Conservation (phyloP, 2,888 invertebrate genomes). For the Biston stratarius region DNA sequence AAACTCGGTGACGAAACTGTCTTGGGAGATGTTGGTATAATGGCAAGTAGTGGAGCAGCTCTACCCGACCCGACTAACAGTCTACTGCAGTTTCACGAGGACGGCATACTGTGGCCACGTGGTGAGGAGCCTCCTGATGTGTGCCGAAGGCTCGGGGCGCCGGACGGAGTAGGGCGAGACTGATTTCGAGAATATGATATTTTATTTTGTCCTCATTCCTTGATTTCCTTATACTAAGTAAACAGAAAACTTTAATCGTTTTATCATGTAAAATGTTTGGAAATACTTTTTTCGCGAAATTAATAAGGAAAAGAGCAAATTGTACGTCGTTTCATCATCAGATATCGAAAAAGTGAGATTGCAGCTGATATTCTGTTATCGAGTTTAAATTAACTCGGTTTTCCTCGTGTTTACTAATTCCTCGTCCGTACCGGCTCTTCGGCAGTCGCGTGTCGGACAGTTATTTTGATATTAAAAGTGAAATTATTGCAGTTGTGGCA, state of each 20-base stretch:
- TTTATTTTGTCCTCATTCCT: neutral
- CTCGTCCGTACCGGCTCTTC: neutral
- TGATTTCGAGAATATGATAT: neutral
- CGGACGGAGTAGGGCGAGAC: neutral
- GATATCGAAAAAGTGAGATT: neutral
- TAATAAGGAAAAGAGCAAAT: constrained; percentile 1
- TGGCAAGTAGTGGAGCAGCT: no score
- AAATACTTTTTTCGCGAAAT: neutral
- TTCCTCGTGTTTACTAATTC: constrained; percentile 6
- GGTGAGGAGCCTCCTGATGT: neutral
- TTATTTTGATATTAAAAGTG: neutral
- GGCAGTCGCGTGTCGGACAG: neutral
- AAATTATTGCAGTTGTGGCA: neutral
- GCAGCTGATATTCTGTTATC: constrained; percentile 5
- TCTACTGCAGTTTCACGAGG: no score
- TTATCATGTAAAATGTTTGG: neutral
- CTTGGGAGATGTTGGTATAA: no score
- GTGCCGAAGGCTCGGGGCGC: neutral
- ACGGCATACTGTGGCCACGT: neutral
- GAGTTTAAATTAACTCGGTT: neutral
- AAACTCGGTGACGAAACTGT: no score
- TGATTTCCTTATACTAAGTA: constrained; percentile 7
- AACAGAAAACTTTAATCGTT: constrained; percentile 9
- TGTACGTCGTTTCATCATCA: neutral
- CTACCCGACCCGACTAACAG: no score